Evolutionary conservation across 2,888 invertebrate genomes (phyloP).

Genomic region (Lymantria dispar): DNA sequence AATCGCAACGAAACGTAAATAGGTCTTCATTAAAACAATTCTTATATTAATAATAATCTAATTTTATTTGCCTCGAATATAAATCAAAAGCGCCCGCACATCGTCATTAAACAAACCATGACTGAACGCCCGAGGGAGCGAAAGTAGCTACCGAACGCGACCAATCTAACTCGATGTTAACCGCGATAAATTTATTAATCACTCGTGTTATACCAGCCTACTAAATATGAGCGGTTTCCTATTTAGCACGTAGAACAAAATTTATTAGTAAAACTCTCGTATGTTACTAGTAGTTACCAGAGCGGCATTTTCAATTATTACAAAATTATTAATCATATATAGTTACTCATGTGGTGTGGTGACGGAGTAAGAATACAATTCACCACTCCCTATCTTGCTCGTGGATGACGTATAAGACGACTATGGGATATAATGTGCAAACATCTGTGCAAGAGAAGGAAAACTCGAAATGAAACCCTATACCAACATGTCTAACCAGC

Average conservation of each 20-base stretch:
- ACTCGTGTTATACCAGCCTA: conserved; percentile 24
- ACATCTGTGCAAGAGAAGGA: too few relatives aligned
- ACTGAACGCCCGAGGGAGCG: conserved; percentile 55
- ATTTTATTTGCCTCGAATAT: conserved; percentile 18
- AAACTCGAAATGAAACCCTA: too few relatives aligned
- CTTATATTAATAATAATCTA: conserved; percentile 3
- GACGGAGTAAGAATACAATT: too few relatives aligned
- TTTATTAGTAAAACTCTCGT: too few relatives aligned
- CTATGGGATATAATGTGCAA: too few relatives aligned
- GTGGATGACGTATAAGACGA: too few relatives aligned
- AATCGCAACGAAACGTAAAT: neutral
- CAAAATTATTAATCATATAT: too few relatives aligned
- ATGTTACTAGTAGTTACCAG: too few relatives aligned
- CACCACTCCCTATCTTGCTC: too few relatives aligned
- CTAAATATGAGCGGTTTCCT: conserved; percentile 14
- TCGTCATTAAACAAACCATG: conserved; percentile 35
- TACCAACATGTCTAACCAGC: too few relatives aligned
- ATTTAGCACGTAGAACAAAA: conserved; percentile 13
- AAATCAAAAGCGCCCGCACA: conserved; percentile 32
- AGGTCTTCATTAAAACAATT: conserved; percentile 1
- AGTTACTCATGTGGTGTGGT: too few relatives aligned
- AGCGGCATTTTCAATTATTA: too few relatives aligned
- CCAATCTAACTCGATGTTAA: conserved; percentile 38
- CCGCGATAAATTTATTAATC: conserved; percentile 63
- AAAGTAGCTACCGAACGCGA: conserved; percentile 50